Base-by-base conservation (phyloP, 2,113 vertebrate genomes). In the Campylorhamphus procurvoides region DNA sequence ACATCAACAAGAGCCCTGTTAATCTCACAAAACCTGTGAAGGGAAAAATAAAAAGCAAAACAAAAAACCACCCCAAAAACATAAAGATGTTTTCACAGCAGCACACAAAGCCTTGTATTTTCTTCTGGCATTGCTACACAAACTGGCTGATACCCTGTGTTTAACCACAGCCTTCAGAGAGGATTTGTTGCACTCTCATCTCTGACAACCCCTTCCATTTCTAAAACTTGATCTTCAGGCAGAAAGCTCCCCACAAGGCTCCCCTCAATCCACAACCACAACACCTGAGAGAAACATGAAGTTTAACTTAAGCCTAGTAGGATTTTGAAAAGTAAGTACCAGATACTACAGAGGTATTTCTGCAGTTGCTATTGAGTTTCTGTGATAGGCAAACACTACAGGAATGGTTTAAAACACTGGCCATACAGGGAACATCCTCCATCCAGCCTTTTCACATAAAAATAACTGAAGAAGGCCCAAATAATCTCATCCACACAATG, bases 21-120 rank as follows among this genome's bases (percentile, higher is more conserved):
- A 89, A 87, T 89, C 87, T 98, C n/a, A 86, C 4, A 39, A 85
- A 2, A 42, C 28, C 98, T 98, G 87, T 6, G 28, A 87, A 80
- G n/a, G 47, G 6, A 27, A 39, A 50, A 56, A 69, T 2, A 79
- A 42, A 42, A 47, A 33, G 1, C 2, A 59, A n/a, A 20, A 58
- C 25, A 73, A 94, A 16, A 62, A 72, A 20, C 7, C 11, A 23
- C 4, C 4, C 53, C 27, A 25, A 35, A 35, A 60, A 37, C 4
- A 31, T 81, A 75, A 89, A 79, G 25, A 81, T 22, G 1, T 84
- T 88, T 60, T 82, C 23, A 67, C 6, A 81, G 60, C 47, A 64
- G 44, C 22, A 87, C 40, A 76, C 40, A 76, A 84, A 66, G 49
- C n/a, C 7, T 37, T 64, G 14, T 18, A 7, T 64, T 75, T 62